These are phyloP conservation scores for Phyllostomus discolor DNA, from an alignment of 2,113 vertebrate species.

Conservation along the genomic window DNA sequence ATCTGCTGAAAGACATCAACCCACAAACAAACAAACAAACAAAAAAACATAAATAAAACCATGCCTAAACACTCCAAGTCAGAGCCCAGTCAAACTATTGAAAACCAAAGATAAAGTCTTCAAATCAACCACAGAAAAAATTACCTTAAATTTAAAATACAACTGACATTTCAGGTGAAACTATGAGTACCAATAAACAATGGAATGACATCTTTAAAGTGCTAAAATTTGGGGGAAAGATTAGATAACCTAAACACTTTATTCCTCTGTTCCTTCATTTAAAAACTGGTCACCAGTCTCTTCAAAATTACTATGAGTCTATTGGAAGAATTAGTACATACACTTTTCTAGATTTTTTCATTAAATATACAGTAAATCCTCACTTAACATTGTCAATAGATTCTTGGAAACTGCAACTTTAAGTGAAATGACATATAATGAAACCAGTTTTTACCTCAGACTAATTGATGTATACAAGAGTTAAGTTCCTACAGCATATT, in stretches of 20 bases:
- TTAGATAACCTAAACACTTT: not conserved
- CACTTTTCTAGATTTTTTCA: not conserved
- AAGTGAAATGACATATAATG: not conserved
- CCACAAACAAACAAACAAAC: not conserved
- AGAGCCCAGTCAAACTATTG: not conserved
- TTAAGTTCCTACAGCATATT: not conserved
- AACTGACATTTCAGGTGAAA: not conserved
- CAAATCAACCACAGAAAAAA: not conserved
- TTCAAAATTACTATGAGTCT: not conserved
- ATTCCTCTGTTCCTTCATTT: not conserved
- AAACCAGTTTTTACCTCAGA: not conserved
- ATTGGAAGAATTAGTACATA: not conserved
- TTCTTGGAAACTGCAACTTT: not conserved
- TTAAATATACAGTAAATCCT: not conserved
- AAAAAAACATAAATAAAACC: not conserved
- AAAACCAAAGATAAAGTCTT: not conserved
- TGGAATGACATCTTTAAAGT: not conserved
- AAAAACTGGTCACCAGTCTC: not conserved
- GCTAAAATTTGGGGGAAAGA: not conserved
- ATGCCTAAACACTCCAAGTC: not conserved
- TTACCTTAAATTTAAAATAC: not conserved
- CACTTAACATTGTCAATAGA: not conserved
- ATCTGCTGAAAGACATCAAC: not conserved
- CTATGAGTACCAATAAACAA: not conserved
- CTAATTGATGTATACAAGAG: not conserved